These are phyloP conservation scores for Thamnaconus septentrionalis DNA, from an alignment of 2,113 vertebrate species.

Conservation along the genomic window DNA sequence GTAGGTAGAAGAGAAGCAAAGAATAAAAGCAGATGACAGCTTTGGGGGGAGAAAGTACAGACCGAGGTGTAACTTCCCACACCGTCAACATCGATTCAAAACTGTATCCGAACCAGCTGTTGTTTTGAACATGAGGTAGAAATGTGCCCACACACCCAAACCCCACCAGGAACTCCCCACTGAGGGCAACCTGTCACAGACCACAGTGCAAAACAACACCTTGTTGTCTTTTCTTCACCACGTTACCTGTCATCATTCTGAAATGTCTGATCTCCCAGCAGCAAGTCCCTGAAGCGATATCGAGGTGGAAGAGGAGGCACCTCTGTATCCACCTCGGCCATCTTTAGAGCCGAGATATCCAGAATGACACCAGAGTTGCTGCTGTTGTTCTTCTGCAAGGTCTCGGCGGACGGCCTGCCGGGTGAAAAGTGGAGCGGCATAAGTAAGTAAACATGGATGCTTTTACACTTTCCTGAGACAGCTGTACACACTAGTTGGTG, in stretches of 20 bases:
- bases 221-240: background rate
- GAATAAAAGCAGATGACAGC: too few species aligned
- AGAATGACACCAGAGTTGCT: constrained; percentile 81
- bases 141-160: background rate
- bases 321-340: constrained; percentile 89
- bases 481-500: too few species aligned
- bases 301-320: constrained; percentile 91
- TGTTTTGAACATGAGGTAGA: constrained; percentile 9
- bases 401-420: constrained; percentile 78
- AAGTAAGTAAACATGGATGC: background rate
- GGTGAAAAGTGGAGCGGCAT: background rate
- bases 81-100: too few species aligned
- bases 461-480: too few species aligned
- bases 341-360: constrained; percentile 84
- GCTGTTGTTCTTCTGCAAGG: constrained; percentile 75
- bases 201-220: background rate
- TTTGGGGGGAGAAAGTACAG: too few species aligned
- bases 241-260: constrained; percentile 93
- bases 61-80: too few species aligned
- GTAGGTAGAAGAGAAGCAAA: too few species aligned
- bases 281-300: constrained; percentile 93
- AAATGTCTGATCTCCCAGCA: constrained; percentile 92
- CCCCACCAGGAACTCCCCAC: background rate
- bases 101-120: too few species aligned
- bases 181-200: background rate